Evolutionary conservation across 2,797 vertebrate genomes (phyloP).

Genomic region (Malurus leucopterus): DNA sequence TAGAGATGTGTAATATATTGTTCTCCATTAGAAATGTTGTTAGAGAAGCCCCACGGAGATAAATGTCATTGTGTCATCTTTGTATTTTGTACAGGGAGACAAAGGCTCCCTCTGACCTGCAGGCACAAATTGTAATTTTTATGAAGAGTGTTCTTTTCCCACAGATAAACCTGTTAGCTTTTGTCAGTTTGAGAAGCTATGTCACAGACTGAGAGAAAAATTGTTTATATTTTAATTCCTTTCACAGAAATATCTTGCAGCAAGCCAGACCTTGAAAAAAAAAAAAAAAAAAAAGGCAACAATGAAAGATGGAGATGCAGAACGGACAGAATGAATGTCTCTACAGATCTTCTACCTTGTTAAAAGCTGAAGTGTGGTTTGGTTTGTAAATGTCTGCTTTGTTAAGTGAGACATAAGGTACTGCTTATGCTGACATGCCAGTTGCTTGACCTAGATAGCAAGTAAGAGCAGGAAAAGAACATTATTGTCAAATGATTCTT

Average conservation of each 20-base stretch:
- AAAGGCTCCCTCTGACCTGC: constrained; percentile 9
- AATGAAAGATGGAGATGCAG: not conserved
- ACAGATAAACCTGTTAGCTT: not conserved
- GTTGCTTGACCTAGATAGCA: not conserved
- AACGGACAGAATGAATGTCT: not conserved
- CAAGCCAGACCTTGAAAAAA: not conserved
- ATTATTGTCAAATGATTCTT: not conserved
- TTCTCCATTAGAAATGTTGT: constrained; percentile 22
- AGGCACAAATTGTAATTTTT: constrained; percentile 18
- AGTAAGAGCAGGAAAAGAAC: not conserved
- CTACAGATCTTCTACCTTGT: not conserved
- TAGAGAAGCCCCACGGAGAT: not conserved
- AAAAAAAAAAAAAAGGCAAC: not conserved
- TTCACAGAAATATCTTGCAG: not conserved
- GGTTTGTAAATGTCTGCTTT: not conserved
- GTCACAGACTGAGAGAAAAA: not conserved
- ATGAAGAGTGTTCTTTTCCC: not conserved
- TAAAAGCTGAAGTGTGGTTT: not conserved
- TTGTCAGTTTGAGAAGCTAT: constrained; percentile 4
- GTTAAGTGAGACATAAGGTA: not conserved
- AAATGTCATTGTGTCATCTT: constrained; percentile 8
- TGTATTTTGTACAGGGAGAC: not conserved
- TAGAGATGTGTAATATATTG: constrained; percentile 12
- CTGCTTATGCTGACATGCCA: not conserved
- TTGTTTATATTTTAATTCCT: constrained; percentile 20